Percentiles rank a stretch among this genome's conserved stretches.
Conservation (phyloP, 2,797 vertebrate species). For the Smutsia gigantea region DNA sequence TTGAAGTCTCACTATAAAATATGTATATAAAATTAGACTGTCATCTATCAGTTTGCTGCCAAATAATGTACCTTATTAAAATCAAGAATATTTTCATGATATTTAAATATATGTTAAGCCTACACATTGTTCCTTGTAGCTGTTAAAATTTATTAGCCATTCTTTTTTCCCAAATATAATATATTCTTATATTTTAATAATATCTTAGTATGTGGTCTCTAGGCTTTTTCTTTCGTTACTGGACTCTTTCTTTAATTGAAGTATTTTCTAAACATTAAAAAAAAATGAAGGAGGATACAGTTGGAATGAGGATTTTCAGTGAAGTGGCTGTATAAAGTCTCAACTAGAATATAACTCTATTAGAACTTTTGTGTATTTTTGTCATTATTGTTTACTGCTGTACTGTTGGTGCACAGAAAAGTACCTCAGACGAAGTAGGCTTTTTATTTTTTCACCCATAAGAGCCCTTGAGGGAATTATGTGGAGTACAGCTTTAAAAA, state of each 20-base stretch:
- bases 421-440: neutral
- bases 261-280: neutral
- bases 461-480: neutral
- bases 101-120: neutral
- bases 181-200: neutral
- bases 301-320: neutral
- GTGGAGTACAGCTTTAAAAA: neutral
- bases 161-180: neutral
- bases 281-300: neutral
- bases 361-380: neutral
- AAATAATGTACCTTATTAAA: neutral
- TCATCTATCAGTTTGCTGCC: neutral
- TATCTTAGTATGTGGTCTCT: neutral
- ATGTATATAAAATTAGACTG: neutral
- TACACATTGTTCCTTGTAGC: neutral
- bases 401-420: neutral
- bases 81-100: neutral
- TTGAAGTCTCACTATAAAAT: neutral
- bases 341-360: neutral
- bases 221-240: neutral
- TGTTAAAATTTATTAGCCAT: neutral
- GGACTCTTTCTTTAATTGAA: constrained; percentile 1
- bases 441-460: neutral
- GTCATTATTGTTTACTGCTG: neutral
- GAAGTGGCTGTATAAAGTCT: neutral